These are phyloP conservation scores for Larimichthys crocea DNA, from an alignment of 2,113 vertebrate genomes.

Conservation along the genomic window DNA sequence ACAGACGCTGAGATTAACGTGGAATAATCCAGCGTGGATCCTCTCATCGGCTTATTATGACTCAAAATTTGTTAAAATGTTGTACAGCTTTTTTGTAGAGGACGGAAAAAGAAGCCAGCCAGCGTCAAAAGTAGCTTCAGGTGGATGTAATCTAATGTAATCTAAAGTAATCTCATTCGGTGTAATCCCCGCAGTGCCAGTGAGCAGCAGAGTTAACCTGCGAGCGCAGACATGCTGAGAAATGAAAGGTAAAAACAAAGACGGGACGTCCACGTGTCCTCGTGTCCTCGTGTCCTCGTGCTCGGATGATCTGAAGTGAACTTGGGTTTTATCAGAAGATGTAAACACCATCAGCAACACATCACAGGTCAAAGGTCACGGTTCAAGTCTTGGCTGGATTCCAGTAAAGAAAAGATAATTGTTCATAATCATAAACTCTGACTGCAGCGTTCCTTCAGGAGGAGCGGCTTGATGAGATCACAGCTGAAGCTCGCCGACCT, in stretches of 20 bases:
- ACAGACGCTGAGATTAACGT: too few relatives aligned
- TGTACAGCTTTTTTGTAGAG: neutral
- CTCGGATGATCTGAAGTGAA: neutral
- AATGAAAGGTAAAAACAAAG: neutral
- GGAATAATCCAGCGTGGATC: neutral
- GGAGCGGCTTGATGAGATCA: conserved; percentile 55
- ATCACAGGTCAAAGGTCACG: conserved; percentile 28
- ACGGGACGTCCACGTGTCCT: neutral
- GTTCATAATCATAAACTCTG: neutral
- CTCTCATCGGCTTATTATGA: neutral
- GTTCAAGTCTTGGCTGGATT: neutral
- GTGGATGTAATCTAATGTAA: conserved; percentile 60
- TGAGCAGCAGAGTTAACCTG: neutral
- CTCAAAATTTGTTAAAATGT: neutral
- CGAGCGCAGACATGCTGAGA: neutral
- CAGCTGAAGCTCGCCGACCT: conserved; percentile 56
- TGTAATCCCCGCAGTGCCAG: conserved; percentile 30
- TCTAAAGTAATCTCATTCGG: conserved; percentile 58
- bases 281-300: neutral
- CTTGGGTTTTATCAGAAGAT: too few relatives aligned
- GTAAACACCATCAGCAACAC: neutral
- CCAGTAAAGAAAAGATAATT: neutral
- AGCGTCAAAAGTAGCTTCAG: conserved; percentile 29
- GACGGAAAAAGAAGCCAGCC: conserved; percentile 26
- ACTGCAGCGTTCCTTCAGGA: neutral